These are phyloP conservation scores for Microtus richardsoni DNA, from an alignment of 2,113 vertebrate genomes.

Conservation along the genomic window DNA sequence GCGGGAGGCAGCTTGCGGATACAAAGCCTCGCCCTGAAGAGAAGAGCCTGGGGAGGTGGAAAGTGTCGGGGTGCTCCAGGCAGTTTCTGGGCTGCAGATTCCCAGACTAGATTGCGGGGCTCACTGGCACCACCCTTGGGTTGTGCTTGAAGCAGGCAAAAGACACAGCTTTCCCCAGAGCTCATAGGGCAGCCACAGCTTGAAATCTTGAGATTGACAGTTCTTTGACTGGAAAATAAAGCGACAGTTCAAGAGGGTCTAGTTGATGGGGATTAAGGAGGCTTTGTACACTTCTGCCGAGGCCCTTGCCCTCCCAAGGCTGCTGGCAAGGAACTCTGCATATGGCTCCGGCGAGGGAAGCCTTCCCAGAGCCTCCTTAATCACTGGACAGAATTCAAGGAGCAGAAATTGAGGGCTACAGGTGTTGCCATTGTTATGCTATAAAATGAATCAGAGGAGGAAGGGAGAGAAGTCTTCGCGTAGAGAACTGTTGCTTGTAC, in stretches of 20 bases:
- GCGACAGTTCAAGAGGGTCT: slow-evolving; percentile 77
- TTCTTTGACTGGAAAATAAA: slow-evolving; percentile 75
- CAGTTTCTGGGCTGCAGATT: slow-evolving; percentile 52
- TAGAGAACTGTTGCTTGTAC: slow-evolving; percentile 15
- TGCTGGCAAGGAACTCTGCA: slow-evolving; percentile 74
- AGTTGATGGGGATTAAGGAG: slow-evolving; percentile 72
- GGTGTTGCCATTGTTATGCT: slow-evolving; percentile 81
- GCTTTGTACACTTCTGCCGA: slow-evolving; percentile 75
- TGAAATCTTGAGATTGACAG: slow-evolving; percentile 66
- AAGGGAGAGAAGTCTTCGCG: slow-evolving; percentile 41
- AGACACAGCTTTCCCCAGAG: slow-evolving; percentile 10
- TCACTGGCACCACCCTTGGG: slow-evolving; percentile 57
- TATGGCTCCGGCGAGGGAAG: slow-evolving; percentile 77
- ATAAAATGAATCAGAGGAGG: slow-evolving; percentile 47
- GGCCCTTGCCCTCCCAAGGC: slow-evolving; percentile 67
- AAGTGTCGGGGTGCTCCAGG: slow-evolving; percentile 61
- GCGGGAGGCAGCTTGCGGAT: slow-evolving; percentile 44
- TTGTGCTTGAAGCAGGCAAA: neutral
- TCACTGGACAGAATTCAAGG: slow-evolving; percentile 78
- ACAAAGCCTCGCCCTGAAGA: slow-evolving; percentile 51
- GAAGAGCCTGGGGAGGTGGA: slow-evolving; percentile 30
- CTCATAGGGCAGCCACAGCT: slow-evolving; percentile 57
- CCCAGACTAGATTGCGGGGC: neutral
- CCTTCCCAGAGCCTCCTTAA: slow-evolving; percentile 75
- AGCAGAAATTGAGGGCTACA: slow-evolving; percentile 74